Conservation (phyloP, 1,140 invertebrate genomes). For the Drosophila auraria region DNA sequence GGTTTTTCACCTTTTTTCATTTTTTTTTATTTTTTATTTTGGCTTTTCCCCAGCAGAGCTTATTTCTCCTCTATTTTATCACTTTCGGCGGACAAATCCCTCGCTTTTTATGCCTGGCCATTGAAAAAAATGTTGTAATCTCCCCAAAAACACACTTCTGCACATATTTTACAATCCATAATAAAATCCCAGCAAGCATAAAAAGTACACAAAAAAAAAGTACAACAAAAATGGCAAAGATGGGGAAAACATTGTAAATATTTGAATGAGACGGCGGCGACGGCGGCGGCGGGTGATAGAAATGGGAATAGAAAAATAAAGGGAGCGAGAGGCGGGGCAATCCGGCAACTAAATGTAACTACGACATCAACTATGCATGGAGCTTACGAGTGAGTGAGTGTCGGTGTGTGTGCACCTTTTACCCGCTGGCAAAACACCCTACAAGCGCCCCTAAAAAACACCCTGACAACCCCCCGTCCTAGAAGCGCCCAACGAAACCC, state of each 20-base stretch:
- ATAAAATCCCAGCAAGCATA: conserved; percentile 31
- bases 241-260: conserved; percentile 59
- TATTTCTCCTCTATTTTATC: conserved; percentile 50
- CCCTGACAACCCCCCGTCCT: background rate
- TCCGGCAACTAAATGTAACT: conserved; percentile 51
- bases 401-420: background rate
- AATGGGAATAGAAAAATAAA: conserved; percentile 24
- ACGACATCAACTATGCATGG: conserved; percentile 51
- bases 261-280: conserved; percentile 42
- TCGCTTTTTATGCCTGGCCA: conserved; percentile 45
- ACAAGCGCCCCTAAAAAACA: too few relatives aligned
- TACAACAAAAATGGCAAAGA: background rate
- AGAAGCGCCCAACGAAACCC: background rate
- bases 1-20: conserved; percentile 10
- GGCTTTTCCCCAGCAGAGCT: conserved; percentile 22
- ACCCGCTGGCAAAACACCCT: too few relatives aligned
- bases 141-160: conserved; percentile 41
- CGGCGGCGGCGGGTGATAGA: conserved; percentile 21
- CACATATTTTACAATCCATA: conserved; percentile 53
- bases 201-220: background rate
- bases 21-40: background rate
- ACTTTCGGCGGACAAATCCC: conserved; percentile 48
- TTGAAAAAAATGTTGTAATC: conserved; percentile 50
- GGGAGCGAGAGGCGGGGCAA: background rate
- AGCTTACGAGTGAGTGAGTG: conserved; percentile 41